Base-by-base conservation (phyloP, 2,113 vertebrate species). In the Benitochromis conjunctus region DNA sequence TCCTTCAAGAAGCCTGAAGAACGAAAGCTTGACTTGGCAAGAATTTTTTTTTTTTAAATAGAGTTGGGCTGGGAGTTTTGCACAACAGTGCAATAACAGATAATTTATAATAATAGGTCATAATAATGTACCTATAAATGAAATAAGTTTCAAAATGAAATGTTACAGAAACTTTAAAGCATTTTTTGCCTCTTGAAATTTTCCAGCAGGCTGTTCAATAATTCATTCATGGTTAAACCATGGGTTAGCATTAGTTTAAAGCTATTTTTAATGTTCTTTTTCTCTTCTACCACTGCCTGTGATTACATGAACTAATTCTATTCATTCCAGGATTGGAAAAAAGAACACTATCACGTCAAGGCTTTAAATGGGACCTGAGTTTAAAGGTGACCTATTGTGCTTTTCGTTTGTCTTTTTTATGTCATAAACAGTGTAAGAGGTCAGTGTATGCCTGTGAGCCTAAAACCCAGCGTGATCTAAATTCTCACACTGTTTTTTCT, bases 281-380 rank as follows among this genome's bases (percentile, higher is more conserved):
- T 26, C 14, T 36, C 9, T 11, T 9, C 46, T 31, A 1, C 29
- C 19, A 21, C 43, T 8, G 9, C 7, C 5, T 76, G 16, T 48
- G 66, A 18, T 29, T 48, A 74, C 66, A 48, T 48, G 9, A 46
- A 71, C 14, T 5, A 26, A 12, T n/a, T 64, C 11, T 64, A 21
- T 64, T 64, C 6, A n/a, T 64, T 12, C 3, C 60, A 64, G 31
- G 16, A 62, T 1, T 62, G 58, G 9, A 0, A 64, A 34, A 62
- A 64, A 64, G 18, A 64, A 29, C 24, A 29, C 13, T 36, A 11
- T 4, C 0, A 6, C 0, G 2, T 38, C 60, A 38, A n/a, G n/a
- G 38, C 4, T 69, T 5, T 66, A 21, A 66, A 38, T 64, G 10
- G 1, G 60, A 34, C 19, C 2, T 21, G 62, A 4, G 21, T 48